These are phyloP conservation scores for Gymnothorax reevesii DNA, from an alignment of 2,797 vertebrate species.

Conservation along the genomic window DNA sequence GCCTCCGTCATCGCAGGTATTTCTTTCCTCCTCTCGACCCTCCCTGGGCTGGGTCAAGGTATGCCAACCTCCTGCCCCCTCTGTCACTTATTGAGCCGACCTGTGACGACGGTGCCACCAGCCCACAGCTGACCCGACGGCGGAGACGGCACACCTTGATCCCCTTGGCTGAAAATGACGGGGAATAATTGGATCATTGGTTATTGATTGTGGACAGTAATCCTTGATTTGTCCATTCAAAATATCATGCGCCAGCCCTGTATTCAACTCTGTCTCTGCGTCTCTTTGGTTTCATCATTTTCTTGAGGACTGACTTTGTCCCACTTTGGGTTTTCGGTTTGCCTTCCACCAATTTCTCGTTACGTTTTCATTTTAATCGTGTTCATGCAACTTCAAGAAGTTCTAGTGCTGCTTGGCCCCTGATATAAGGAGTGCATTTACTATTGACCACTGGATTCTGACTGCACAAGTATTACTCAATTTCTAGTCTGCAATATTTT, in stretches of 20 bases:
- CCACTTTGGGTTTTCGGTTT: too few relatives aligned
- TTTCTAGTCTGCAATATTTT: background rate
- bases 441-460: background rate
- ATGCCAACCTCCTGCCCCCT: conserved; percentile 88
- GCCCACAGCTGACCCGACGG: conserved; percentile 74
- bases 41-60: conserved; percentile 86
- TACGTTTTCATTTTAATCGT: background rate
- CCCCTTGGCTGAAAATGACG: conserved; percentile 76
- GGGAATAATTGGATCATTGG: conserved; percentile 59
- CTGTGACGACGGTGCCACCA: conserved; percentile 81
- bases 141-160: conserved; percentile 75
- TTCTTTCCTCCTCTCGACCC: conserved; percentile 92
- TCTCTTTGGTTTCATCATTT: background rate
- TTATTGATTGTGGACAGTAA: background rate
- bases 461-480: background rate
- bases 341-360: too few relatives aligned
- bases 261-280: background rate
- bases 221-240: background rate
- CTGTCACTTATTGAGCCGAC: conserved; percentile 84
- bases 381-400: background rate
- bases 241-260: background rate
- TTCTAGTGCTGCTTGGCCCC: background rate
- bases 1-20: conserved; percentile 87
- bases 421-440: background rate
- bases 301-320: too few relatives aligned